Evolutionary conservation across 2,113 vertebrate genomes (phyloP), one percentile per base, ranked within the genome.

Genomic region (Oryzias javanicus): DNA sequence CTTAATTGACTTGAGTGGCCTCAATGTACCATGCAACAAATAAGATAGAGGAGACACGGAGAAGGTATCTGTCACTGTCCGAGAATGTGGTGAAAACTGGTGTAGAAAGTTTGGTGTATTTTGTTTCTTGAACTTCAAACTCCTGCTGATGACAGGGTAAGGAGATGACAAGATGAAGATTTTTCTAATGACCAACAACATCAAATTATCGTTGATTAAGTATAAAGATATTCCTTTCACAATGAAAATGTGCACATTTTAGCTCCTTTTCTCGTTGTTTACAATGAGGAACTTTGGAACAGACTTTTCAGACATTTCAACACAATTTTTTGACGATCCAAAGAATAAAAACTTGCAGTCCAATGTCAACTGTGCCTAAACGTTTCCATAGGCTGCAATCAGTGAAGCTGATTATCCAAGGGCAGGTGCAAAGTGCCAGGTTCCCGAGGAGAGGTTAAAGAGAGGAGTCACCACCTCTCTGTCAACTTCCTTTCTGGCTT

Each of bases 1-100:
- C 95, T 98, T 98, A 96, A 98, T 97, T 94, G 95, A 96, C 94
- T 96, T 83, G 91, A 93, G 90, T 92, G 87, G 94, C 92, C 92
- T 76, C 88, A 78, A 82, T 83, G 83, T 82, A 75, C 74, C 66
- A 44, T 60, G 75, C 55, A 72, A 79, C 82, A 83, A 87, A 85
- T 85, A 88, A 88, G 83, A 64, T 72, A 78, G 60, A 78, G 62
- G 81, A 82, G 46, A 73, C 74, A 86, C 80, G 89, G 74, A 78
- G 81, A 75, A 82, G 51, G 61, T 84, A 83, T 81, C 72, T 73
- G 73, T 64, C 27, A 64, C 62, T 76, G 41, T 65, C 61, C 50
- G 56, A 27, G 54, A n/a, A 24, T 3, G 72, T 72, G 85, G 44
- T 82, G 78, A 81, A 88, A 79, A 69, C 63, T 54, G 57, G 62